These are phyloP conservation scores for Scaptomyza polygonia DNA, from an alignment of 2,888 invertebrate genomes.

Conservation along the genomic window DNA sequence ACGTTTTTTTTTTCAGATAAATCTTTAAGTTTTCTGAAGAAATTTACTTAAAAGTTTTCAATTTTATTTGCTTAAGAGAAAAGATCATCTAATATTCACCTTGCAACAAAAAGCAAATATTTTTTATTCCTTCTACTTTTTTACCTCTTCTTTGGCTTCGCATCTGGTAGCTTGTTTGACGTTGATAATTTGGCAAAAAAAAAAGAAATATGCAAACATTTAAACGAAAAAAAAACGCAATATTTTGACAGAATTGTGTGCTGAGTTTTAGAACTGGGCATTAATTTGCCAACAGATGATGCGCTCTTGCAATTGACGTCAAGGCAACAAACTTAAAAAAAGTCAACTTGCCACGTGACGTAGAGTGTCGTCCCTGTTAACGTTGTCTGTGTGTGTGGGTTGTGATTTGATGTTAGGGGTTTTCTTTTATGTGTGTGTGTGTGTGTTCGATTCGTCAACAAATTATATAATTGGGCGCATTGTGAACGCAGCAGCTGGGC, in stretches of 20 bases:
- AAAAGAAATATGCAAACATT: constrained; percentile 13
- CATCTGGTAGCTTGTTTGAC: constrained; percentile 55
- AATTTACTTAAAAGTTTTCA: too few relatives aligned
- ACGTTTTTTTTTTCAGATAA: too few relatives aligned
- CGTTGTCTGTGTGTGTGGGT: neutral
- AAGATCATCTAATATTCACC: constrained; percentile 33
- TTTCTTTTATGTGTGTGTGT: neutral
- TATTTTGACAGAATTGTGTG: constrained; percentile 75
- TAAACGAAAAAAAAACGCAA: constrained; percentile 49
- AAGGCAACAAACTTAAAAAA: constrained; percentile 27
- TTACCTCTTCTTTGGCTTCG: neutral
- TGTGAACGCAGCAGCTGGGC: constrained; percentile 58
- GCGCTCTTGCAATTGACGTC: constrained; percentile 38
- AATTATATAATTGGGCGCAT: constrained; percentile 51
- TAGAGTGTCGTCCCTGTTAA: neutral
- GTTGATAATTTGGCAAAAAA: constrained; percentile 71
- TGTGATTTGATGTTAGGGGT: constrained; percentile 32
- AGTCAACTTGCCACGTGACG: constrained; percentile 38
- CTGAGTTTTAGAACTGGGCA: constrained; percentile 70
- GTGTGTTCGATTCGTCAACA: constrained; percentile 22
- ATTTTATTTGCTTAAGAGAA: too few relatives aligned
- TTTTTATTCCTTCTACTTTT: constrained; percentile 5
- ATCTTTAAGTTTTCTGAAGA: too few relatives aligned
- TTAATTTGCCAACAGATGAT: constrained; percentile 66
- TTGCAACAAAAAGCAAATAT: neutral